These are phyloP conservation scores for Morelia viridis DNA, from an alignment of 2,797 vertebrate genomes.

Conservation along the genomic window DNA sequence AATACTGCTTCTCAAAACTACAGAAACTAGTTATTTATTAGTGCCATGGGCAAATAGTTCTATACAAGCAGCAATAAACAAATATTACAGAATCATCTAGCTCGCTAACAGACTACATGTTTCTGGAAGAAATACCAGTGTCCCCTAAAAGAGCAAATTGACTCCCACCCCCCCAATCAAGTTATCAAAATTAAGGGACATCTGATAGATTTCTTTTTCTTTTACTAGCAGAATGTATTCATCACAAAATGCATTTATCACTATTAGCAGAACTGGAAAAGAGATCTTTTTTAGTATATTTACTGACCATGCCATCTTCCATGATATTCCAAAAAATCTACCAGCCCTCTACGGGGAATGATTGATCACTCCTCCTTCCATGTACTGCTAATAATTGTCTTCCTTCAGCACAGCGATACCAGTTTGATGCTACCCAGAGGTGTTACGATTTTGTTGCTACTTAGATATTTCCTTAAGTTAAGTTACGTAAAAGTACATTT, in stretches of 20 bases:
- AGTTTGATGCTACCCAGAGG: background rate
- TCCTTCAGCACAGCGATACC: background rate
- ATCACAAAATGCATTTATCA: background rate
- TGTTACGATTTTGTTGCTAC: background rate
- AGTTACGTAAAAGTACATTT: background rate
- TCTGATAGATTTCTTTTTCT: too few species aligned
- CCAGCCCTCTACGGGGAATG: background rate
- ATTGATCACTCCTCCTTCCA: background rate
- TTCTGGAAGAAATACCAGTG: background rate
- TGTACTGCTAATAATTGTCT: background rate
- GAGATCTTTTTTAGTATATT: background rate
- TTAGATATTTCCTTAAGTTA: background rate
- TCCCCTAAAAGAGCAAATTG: background rate
- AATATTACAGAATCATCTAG: constrained; percentile 23
- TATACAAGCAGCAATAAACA: constrained; percentile 15
- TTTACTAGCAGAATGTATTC: background rate
- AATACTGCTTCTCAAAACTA: constrained; percentile 41
- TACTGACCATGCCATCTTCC: background rate
- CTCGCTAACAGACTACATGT: background rate
- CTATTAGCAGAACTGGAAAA: background rate
- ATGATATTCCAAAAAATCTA: background rate
- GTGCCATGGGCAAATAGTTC: constrained; percentile 40
- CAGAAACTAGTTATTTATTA: constrained; percentile 49
- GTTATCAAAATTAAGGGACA: background rate
- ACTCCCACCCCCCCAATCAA: background rate